A percentile compares a stretch with the other conserved stretches of the same genome.
These are phyloP conservation scores for Darevskia nairensis DNA, from an alignment of 2,797 vertebrate species.

Conservation along the genomic window DNA sequence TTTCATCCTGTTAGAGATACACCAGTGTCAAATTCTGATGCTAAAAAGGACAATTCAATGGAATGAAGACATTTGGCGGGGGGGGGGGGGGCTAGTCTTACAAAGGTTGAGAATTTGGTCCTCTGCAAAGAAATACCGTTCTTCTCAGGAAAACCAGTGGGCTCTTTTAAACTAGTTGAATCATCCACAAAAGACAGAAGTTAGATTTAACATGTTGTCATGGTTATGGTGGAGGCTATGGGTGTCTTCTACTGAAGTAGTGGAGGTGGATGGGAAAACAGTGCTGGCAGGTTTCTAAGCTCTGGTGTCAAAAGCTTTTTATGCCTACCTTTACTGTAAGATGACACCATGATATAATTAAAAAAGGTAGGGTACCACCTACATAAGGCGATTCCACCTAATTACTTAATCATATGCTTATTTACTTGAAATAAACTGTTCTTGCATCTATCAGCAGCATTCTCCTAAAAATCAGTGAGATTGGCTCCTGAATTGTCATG, in stretches of 20 bases:
- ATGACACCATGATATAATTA: neutral
- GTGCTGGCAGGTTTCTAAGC: neutral
- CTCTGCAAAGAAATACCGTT: neutral
- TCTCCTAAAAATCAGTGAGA: neutral
- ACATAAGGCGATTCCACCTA: neutral
- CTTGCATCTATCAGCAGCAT: neutral
- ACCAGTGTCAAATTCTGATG: neutral
- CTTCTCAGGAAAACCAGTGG: neutral
- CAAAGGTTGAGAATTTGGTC: neutral
- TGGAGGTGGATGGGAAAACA: neutral
- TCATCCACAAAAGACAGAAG: neutral
- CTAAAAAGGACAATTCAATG: neutral
- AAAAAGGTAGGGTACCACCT: neutral
- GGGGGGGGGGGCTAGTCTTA: rapidly evolving
- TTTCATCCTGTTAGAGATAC: conserved; percentile 85
- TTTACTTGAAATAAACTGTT: neutral
- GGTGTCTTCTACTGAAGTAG: neutral
- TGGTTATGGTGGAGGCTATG: neutral
- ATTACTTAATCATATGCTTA: neutral
- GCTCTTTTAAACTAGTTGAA: neutral
- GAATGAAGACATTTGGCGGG: neutral
- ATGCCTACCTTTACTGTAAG: neutral
- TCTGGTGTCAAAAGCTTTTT: neutral
- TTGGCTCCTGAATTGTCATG: neutral
- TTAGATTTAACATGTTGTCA: neutral